phyloP scores from a whole-genome alignment of 2,113 vertebrate species.

The Rhinopomastus cyanomelas region DNA sequence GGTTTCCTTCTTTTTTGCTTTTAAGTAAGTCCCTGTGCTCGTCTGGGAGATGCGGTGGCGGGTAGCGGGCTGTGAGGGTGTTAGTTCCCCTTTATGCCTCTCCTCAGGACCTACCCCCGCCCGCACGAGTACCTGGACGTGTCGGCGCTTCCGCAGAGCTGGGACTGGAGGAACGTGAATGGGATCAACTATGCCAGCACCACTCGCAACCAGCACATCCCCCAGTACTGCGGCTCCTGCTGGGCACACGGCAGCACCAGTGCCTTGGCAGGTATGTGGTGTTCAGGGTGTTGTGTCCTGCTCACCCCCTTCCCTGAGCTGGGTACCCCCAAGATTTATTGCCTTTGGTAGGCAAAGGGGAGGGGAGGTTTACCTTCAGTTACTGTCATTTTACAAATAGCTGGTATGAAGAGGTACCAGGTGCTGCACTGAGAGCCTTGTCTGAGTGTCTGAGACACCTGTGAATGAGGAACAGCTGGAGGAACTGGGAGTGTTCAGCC shows the following conservation, averaged over 20 bases:
- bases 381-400: rapidly evolving
- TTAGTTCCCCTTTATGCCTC: rapidly evolving
- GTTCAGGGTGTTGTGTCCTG: not conserved
- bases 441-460: rapidly evolving
- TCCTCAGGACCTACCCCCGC: constrained; percentile 74
- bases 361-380: not conserved
- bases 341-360: rapidly evolving
- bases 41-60: no score
- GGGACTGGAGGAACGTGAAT: constrained; percentile 91
- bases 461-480: not conserved
- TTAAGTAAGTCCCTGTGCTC: no score
- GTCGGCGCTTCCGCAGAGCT: constrained; percentile 77
- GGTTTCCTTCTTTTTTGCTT: no score
- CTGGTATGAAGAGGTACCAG: not conserved
- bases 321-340: rapidly evolving
- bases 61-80: no score
- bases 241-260: constrained; percentile 98
- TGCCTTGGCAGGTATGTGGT: constrained; percentile 85
- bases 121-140: constrained; percentile 84
- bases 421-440: rapidly evolving
- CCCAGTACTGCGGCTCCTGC: constrained; percentile 97
- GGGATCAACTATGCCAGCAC: constrained; percentile 88
- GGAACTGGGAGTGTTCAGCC: not conserved
- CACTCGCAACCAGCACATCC: constrained; percentile 97
- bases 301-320: rapidly evolving